Base-by-base conservation (phyloP, 1,140 invertebrate species). In the Drosophila pallidifrons region DNA sequence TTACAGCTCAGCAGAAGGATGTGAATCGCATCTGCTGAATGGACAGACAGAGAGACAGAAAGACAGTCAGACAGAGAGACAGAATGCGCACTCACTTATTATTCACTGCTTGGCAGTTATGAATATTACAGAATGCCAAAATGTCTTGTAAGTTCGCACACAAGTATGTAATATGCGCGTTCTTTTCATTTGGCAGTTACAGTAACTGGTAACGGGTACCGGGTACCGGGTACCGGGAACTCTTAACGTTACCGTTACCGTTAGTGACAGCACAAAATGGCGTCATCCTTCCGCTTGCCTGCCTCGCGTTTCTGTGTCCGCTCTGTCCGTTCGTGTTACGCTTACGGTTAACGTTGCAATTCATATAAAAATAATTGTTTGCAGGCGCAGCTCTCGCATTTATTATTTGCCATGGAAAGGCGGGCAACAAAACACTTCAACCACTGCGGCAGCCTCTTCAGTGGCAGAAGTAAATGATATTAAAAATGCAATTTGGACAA, bases 291-390 rank as follows among this genome's bases (percentile, higher is more conserved):
- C 60, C 57, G 47, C 15, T 67, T 61, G 57, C 54, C 80, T 60
- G 25, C 11, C 67, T 63, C 60, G 35, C 35, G 47, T 16, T 13
- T 30, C 47, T n/a, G 16, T 38, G 32, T 51, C 55, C 51, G 16
- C 54, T 46, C 25, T 20, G 25, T 43, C 45, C 65, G 47, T 61
- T 38, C 46, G 55, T 49, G 47, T 57, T 49, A 54, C 64, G 63
- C 5, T 73, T 60, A 74, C 57, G 72, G 51, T 75, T 75, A 75
- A 69, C 73, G 73, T 59, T 73, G 75, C 68, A 77, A 73, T 77
- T 89, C 73, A 88, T 83, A 87, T 87, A 83, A 87, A 89, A 88
- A 88, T 87, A 88, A 87, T 87, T 87, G 69, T 89, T 87, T 88
- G 77, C 83, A 77, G 63, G 81, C 74, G 85, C 76, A 80, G 20